These are phyloP conservation scores for Zosterops lateralis DNA, from an alignment of 2,113 vertebrate species.

Conservation along the genomic window DNA sequence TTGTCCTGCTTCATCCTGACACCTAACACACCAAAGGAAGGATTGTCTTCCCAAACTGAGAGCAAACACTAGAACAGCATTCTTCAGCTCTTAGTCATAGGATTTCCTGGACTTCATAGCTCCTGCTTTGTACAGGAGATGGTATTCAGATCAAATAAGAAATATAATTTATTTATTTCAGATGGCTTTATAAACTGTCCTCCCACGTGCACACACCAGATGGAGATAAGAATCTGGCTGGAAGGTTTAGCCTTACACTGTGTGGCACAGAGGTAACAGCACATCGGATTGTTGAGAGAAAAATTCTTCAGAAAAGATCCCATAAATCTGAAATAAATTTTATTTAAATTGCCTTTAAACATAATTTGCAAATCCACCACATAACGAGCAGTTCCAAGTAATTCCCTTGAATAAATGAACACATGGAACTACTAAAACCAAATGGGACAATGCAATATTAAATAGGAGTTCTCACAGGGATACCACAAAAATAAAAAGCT, in stretches of 20 bases:
- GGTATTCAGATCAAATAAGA: background rate
- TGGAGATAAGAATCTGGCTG: slow-evolving; percentile 36
- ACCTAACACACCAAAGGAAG: background rate
- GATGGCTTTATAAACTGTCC: slow-evolving; percentile 15
- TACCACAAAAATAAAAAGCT: background rate
- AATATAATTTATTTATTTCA: slow-evolving; percentile 47
- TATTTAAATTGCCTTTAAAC: slow-evolving; percentile 41
- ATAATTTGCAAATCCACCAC: slow-evolving; percentile 12
- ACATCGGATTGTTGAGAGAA: background rate
- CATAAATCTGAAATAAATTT: slow-evolving; percentile 26
- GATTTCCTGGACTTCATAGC: background rate
- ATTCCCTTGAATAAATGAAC: background rate
- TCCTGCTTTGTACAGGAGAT: background rate
- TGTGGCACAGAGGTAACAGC: background rate
- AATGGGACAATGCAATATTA: background rate
- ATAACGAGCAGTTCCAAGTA: background rate
- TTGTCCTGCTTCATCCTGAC: background rate
- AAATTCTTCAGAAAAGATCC: background rate
- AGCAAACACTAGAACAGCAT: background rate
- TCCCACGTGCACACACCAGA: background rate
- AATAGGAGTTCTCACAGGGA: background rate
- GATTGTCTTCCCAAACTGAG: background rate
- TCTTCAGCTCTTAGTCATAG: background rate
- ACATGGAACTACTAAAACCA: background rate
- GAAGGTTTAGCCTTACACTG: background rate